Evolutionary conservation across 1,140 invertebrate genomes (phyloP).

Genomic region (Drosophila seguyi): DNA sequence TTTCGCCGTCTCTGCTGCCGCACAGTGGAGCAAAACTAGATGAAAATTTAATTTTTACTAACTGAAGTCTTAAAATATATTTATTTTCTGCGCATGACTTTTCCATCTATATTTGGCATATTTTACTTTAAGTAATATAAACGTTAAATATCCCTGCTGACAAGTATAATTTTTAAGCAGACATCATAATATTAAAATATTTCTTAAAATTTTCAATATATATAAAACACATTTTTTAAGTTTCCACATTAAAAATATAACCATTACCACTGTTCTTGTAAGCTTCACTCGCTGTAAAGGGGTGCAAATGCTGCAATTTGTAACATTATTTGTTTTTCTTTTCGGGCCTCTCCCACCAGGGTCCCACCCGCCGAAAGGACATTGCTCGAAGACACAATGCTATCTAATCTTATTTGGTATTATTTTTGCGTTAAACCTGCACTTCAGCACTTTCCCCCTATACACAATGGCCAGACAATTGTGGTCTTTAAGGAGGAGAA

Average conservation of each 20-base stretch:
- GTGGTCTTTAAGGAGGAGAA: constrained; percentile 43
- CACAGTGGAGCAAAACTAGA: constrained; percentile 44
- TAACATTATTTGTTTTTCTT: constrained; percentile 72
- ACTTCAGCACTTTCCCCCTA: constrained; percentile 67
- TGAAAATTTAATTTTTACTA: background rate
- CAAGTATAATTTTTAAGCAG: background rate
- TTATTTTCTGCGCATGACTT: fast-evolving
- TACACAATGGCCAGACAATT: constrained; percentile 32
- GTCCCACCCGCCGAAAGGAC: constrained; percentile 11
- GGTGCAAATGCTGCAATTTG: constrained; percentile 81
- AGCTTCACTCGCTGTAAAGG: constrained; percentile 50
- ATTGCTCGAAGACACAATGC: constrained; percentile 70
- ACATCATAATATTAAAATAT: no score
- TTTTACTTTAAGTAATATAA: background rate
- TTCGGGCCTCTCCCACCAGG: constrained; percentile 12
- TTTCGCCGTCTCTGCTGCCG: background rate
- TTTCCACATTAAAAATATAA: background rate
- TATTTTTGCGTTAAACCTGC: constrained; percentile 81
- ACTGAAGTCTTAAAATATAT: background rate
- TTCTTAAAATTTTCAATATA: background rate
- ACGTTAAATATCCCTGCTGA: background rate
- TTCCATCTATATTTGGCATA: no score
- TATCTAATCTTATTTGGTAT: constrained; percentile 84
- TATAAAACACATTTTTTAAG: fast-evolving
- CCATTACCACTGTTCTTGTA: constrained; percentile 33